phyloP scores from a whole-genome alignment of 2,888 invertebrate species.

The Leptopilina drosophilae region DNA sequence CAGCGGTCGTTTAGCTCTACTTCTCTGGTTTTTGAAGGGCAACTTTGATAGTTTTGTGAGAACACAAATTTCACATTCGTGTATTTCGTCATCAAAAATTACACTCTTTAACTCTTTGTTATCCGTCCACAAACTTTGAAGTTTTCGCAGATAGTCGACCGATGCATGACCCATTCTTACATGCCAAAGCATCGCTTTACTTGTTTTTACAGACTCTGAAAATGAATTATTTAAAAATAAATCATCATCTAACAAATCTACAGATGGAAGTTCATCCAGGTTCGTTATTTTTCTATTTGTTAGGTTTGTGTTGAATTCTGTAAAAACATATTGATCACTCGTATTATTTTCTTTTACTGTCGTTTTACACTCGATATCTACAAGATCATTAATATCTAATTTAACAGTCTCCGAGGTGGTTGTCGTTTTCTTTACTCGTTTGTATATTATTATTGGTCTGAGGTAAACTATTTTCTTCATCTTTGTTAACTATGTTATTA shows the following conservation, averaged over 20 bases:
- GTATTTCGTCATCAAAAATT: background rate
- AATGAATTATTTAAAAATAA: background rate
- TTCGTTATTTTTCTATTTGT: conserved; percentile 21
- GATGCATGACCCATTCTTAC: conserved; percentile 43
- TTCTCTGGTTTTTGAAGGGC: background rate
- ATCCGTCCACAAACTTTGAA: conserved; percentile 41
- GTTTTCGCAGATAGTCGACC: background rate
- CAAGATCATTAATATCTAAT: background rate
- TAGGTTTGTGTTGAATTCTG: background rate
- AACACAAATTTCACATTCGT: background rate
- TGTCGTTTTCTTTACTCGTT: background rate
- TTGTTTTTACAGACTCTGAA: background rate
- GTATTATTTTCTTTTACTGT: background rate
- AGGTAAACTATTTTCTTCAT: background rate
- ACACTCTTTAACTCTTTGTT: conserved; percentile 2
- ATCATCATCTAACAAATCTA: conserved; percentile 1
- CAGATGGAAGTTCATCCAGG: conserved; percentile 4
- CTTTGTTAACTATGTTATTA: background rate
- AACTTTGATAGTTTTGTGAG: background rate
- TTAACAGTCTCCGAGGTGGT: background rate
- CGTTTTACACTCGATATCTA: background rate
- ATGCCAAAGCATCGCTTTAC: conserved; percentile 42
- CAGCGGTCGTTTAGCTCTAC: conserved; percentile 6
- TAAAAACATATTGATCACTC: background rate
- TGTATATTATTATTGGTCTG: background rate